These are phyloP conservation scores for Ochropleura leucogaster DNA, from an alignment of 2,888 invertebrate genomes.

Conservation along the genomic window DNA sequence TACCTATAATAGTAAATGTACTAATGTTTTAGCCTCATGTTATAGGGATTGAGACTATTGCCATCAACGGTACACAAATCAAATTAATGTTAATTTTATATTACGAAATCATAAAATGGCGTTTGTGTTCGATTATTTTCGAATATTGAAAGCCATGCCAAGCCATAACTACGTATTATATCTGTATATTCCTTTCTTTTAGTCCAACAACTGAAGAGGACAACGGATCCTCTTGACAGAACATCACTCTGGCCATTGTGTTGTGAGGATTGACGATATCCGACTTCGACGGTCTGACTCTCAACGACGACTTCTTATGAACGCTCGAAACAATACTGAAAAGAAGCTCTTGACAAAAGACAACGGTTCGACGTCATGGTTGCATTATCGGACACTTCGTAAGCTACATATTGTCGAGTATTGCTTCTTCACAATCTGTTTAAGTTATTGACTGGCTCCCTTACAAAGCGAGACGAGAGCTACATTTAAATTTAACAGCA, in stretches of 20 bases:
- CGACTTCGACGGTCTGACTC: conserved; percentile 22
- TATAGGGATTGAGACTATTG: background rate
- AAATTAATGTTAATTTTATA: background rate
- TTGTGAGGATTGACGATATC: conserved; percentile 42
- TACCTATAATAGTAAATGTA: background rate
- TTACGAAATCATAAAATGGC: background rate
- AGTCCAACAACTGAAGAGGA: conserved; percentile 11
- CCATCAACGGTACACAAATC: background rate
- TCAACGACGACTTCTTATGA: conserved; percentile 39
- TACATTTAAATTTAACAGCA: background rate
- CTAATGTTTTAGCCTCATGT: background rate
- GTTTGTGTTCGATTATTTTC: background rate
- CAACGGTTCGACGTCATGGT: conserved; percentile 12
- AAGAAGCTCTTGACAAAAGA: conserved; percentile 31
- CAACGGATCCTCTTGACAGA: conserved; percentile 15
- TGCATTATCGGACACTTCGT: conserved; percentile 21
- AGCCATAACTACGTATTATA: background rate
- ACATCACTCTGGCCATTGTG: conserved; percentile 30
- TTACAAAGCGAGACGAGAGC: background rate
- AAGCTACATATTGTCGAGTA: conserved; percentile 6
- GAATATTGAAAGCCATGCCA: background rate
- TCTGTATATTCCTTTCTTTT: conserved; percentile 9
- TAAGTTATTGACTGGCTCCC: background rate
- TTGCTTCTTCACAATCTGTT: conserved; percentile 6
- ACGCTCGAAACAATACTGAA: conserved; percentile 50